phyloP scores from a whole-genome alignment of 2,113 vertebrate genomes.

The Seriola quinqueradiata region DNA sequence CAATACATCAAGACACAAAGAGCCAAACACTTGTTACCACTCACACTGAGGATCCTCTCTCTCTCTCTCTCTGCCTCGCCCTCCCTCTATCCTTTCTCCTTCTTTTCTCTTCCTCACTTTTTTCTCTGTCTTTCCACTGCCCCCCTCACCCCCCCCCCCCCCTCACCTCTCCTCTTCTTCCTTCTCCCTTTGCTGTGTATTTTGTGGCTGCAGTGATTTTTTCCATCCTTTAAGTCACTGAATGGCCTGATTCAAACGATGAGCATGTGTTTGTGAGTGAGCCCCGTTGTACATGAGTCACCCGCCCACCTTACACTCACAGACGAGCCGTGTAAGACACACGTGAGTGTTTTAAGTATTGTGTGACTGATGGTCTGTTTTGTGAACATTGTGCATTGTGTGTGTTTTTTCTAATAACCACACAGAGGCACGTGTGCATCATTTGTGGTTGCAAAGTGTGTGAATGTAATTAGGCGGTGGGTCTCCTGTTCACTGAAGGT shows the following conservation, averaged over 20 bases:
- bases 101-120: neutral
- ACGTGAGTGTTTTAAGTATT: constrained; percentile 23
- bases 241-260: constrained; percentile 34
- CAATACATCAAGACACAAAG: constrained; percentile 74
- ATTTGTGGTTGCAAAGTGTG: constrained; percentile 31
- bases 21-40: constrained; percentile 70
- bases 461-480: constrained; percentile 33
- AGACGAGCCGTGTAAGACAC: neutral
- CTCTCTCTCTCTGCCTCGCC: neutral
- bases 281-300: constrained; percentile 36
- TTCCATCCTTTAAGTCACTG: constrained; percentile 44
- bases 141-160: too few relatives aligned
- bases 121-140: neutral
- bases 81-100: neutral
- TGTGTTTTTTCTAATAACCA: constrained; percentile 5
- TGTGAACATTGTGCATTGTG: constrained; percentile 14
- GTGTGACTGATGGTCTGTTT: neutral
- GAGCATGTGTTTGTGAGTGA: constrained; percentile 27
- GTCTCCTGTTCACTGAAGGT: neutral
- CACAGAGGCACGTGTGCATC: constrained; percentile 32
- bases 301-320: constrained; percentile 13
- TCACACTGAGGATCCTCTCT: constrained; percentile 25
- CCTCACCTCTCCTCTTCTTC: too few relatives aligned
- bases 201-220: constrained; percentile 24
- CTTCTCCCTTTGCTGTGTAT: neutral